Evolutionary conservation across 1,140 invertebrate species (phyloP).

Genomic region (Antheraea pernyi): DNA sequence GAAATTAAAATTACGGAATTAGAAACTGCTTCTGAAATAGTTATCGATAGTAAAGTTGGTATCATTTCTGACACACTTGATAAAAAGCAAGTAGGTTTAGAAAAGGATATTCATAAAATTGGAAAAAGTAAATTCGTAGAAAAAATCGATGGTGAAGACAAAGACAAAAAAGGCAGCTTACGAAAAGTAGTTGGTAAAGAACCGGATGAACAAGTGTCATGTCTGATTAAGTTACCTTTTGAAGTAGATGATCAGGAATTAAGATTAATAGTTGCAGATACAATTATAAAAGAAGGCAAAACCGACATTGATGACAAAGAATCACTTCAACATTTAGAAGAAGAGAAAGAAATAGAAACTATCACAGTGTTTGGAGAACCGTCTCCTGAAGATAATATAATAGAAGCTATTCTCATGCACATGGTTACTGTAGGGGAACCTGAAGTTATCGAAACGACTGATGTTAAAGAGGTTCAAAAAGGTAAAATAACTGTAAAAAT

Average conservation of each 20-base stretch:
- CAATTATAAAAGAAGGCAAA: too few relatives aligned
- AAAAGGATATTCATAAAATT: constrained; percentile 42
- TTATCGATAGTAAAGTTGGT: constrained; percentile 14
- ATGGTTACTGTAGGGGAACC: constrained; percentile 38
- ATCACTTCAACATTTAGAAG: neutral
- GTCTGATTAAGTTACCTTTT: neutral
- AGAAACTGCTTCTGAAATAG: neutral
- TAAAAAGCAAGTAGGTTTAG: constrained; percentile 60
- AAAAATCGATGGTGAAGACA: constrained; percentile 39
- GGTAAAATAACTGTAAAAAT: constrained; percentile 54
- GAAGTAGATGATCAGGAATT: neutral
- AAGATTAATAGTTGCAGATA: neutral
- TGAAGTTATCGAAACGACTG: constrained; percentile 55
- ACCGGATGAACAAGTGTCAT: neutral
- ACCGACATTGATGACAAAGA: neutral
- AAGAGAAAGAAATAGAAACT: neutral
- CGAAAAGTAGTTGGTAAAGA: neutral
- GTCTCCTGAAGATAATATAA: neutral
- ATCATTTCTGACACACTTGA: constrained; percentile 65
- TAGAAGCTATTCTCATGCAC: neutral
- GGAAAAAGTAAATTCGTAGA: constrained; percentile 24
- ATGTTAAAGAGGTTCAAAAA: constrained; percentile 55
- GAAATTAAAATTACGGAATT: neutral
- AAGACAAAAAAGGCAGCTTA: neutral
- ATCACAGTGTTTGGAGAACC: constrained; percentile 1